These are phyloP conservation scores for Siphamia tubifer DNA, from an alignment of 2,113 vertebrate species.

Conservation along the genomic window DNA sequence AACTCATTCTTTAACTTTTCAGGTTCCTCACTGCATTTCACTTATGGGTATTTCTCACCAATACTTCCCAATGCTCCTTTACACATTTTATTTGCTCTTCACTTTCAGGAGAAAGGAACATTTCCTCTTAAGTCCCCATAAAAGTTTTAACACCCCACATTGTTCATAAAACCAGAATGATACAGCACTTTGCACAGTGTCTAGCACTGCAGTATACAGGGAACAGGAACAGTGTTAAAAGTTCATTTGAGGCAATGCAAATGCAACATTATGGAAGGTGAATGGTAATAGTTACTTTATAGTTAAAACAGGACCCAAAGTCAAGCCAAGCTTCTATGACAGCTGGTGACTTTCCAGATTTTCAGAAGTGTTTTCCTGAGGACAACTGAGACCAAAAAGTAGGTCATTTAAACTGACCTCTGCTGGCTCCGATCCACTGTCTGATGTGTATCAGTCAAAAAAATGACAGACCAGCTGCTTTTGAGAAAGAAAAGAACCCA, in stretches of 20 bases:
- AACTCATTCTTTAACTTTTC: slow-evolving; percentile 29
- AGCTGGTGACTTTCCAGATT: not conserved
- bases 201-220: not conserved
- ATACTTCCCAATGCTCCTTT: slow-evolving; percentile 26
- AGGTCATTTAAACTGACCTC: not conserved
- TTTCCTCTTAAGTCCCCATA: slow-evolving; percentile 47
- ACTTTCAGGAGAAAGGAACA: slow-evolving; percentile 48
- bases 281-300: slow-evolving; percentile 14
- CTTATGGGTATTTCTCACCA: slow-evolving; percentile 15
- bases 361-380: not conserved
- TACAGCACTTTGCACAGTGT: slow-evolving; percentile 11
- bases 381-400: not conserved
- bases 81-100: slow-evolving; percentile 49
- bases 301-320: not conserved
- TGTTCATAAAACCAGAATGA: slow-evolving; percentile 52
- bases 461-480: slow-evolving; percentile 24
- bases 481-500: slow-evolving; percentile 1
- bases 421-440: slow-evolving; percentile 11
- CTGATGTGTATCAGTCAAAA: slow-evolving; percentile 42
- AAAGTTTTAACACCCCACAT: slow-evolving; percentile 54
- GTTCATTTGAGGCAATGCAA: slow-evolving; percentile 41
- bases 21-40: slow-evolving; percentile 20
- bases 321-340: not conserved
- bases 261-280: slow-evolving; percentile 18
- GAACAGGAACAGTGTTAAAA: slow-evolving; percentile 7